These are phyloP conservation scores for Pangasianodon hypophthalmus DNA, from an alignment of 2,113 vertebrate species.

Conservation along the genomic window DNA sequence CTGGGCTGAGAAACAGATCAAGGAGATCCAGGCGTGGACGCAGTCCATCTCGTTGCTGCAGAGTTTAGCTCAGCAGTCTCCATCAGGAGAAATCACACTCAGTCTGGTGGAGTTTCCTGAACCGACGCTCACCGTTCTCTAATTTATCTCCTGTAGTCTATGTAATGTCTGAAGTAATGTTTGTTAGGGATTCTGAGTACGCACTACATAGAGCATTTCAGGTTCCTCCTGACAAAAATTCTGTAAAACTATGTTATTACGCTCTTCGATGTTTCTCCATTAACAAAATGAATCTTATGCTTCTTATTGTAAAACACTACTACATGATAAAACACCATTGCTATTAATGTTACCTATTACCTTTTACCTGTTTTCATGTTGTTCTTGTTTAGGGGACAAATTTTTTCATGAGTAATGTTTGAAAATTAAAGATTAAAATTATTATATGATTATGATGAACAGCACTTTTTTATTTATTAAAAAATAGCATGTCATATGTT, in stretches of 20 bases:
- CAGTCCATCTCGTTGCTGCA: conserved; percentile 66
- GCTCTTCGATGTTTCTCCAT: neutral
- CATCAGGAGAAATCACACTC: conserved; percentile 71
- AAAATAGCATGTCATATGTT: neutral
- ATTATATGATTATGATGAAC: neutral
- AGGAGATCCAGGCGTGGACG: conserved; percentile 51
- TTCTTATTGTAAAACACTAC: conserved; percentile 21
- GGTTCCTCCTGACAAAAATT: neutral
- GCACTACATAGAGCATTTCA: neutral
- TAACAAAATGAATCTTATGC: neutral
- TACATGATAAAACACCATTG: neutral
- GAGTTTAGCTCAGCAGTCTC: conserved; percentile 69
- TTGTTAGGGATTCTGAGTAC: neutral
- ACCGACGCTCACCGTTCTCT: neutral
- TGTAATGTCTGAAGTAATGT: no score
- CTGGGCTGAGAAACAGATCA: conserved; percentile 70
- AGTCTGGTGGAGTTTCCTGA: conserved; percentile 64
- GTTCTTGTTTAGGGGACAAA: neutral
- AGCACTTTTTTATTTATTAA: neutral
- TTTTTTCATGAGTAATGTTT: neutral
- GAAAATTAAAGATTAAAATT: neutral
- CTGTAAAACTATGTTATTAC: neutral
- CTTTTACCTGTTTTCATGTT: neutral
- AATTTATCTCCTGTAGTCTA: neutral
- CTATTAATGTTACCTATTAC: neutral